Evolutionary conservation across 2,113 vertebrate genomes (phyloP).

Genomic region (Brachionichthys hirsutus): DNA sequence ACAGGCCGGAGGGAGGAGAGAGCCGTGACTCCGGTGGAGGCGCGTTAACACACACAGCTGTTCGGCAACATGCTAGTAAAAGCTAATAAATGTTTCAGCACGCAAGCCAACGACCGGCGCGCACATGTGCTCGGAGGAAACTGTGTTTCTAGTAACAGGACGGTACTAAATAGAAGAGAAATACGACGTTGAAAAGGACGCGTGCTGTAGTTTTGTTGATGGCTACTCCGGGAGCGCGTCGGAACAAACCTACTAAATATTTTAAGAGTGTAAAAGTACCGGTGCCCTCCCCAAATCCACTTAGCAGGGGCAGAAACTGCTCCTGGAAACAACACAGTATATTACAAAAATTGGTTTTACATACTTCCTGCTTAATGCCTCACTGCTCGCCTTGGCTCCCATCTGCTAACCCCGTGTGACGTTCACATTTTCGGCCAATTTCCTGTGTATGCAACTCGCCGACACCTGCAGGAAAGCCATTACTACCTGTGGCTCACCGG

Average conservation of each 20-base stretch:
- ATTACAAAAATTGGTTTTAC: conserved; percentile 21
- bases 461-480: conserved; percentile 53
- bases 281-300: conserved; percentile 36
- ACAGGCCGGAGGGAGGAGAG: conserved; percentile 5
- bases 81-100: conserved; percentile 63
- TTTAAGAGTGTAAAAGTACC: conserved; percentile 56
- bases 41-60: conserved; percentile 45
- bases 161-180: conserved; percentile 13
- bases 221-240: conserved; percentile 37
- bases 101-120: conserved; percentile 25
- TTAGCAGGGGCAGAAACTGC: conserved; percentile 19
- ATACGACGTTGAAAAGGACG: conserved; percentile 2
- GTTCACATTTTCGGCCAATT: conserved; percentile 27
- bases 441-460: conserved; percentile 28
- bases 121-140: conserved; percentile 22
- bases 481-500: conserved; percentile 50
- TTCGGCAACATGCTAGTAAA: conserved; percentile 39
- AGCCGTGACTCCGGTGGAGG: conserved; percentile 23
- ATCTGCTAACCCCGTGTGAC: conserved; percentile 1
- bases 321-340: conserved; percentile 13
- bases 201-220: conserved; percentile 25
- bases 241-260: conserved; percentile 61
- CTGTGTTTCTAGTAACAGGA: background rate
- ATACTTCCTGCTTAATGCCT: conserved; percentile 11
- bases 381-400: background rate